phyloP scores from a whole-genome alignment of 1,140 invertebrate genomes.

The Diprion similis region DNA sequence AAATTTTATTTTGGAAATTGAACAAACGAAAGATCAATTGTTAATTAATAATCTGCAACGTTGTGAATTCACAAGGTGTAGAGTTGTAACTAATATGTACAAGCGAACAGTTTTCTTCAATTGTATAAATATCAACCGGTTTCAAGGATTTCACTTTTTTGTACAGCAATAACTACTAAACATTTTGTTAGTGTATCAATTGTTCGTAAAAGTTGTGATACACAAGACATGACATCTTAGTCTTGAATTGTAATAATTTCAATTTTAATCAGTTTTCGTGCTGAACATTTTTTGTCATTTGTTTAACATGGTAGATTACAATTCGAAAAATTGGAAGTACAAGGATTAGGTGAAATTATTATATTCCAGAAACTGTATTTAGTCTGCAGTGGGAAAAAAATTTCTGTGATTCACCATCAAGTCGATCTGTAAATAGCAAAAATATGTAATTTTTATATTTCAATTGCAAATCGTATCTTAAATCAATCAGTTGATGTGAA shows the following conservation, averaged over 20 bases:
- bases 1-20: neutral
- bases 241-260: too few species aligned
- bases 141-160: too few species aligned
- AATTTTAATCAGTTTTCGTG: neutral
- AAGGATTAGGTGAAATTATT: neutral
- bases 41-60: too few species aligned
- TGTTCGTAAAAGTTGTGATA: too few species aligned
- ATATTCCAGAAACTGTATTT: conserved; percentile 3
- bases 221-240: too few species aligned
- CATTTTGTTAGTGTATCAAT: too few species aligned
- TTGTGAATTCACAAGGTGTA: too few species aligned
- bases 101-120: too few species aligned
- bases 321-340: neutral
- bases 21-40: neutral
- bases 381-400: neutral
- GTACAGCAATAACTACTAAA: too few species aligned
- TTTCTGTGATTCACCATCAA: conserved; percentile 4
- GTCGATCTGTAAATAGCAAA: neutral
- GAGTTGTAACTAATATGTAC: too few species aligned
- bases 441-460: neutral
- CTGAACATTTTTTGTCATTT: too few species aligned
- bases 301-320: neutral
- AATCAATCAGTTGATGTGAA: neutral
- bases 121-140: too few species aligned
- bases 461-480: neutral